Percentiles rank a stretch among this genome's conserved stretches.
These are phyloP conservation scores for Sebastes elongatus DNA, from an alignment of 2,797 vertebrate species.

Conservation along the genomic window DNA sequence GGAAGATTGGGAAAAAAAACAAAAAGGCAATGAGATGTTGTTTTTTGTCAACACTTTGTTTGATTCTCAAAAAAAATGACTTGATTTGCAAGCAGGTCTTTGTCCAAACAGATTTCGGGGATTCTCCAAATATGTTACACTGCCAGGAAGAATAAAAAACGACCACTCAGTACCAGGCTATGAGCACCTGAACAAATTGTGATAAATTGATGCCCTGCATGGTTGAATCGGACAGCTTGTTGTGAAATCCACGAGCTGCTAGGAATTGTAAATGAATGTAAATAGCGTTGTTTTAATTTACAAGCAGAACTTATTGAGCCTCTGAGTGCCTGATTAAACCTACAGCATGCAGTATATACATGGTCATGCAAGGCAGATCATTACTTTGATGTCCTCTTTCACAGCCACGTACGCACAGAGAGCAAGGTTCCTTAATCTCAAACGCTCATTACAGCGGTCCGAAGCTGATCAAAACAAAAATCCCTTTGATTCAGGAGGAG, in stretches of 20 bases:
- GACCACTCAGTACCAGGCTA: neutral
- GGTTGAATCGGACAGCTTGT: slow-evolving; percentile 39
- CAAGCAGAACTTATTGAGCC: slow-evolving; percentile 44
- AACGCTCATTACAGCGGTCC: slow-evolving; percentile 20
- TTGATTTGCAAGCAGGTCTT: slow-evolving; percentile 19
- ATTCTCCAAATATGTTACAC: slow-evolving; percentile 21
- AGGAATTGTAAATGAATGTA: slow-evolving; percentile 58
- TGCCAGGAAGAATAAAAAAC: neutral
- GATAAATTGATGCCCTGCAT: slow-evolving; percentile 46
- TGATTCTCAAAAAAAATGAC: neutral
- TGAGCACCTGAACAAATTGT: slow-evolving; percentile 54
- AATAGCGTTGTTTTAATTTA: slow-evolving; percentile 65
- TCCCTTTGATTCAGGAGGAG: slow-evolving; percentile 6
- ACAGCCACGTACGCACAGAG: neutral
- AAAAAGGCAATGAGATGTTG: neutral
- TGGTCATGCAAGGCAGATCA: slow-evolving; percentile 33
- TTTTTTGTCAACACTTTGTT: slow-evolving; percentile 1
- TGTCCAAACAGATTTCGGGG: neutral
- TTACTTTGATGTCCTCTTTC: slow-evolving; percentile 31
- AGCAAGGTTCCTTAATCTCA: slow-evolving; percentile 7
- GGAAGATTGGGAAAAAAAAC: neutral
- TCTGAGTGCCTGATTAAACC: slow-evolving; percentile 47
- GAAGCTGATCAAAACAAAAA: slow-evolving; percentile 23
- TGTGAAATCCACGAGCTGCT: slow-evolving; percentile 37
- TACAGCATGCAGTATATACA: slow-evolving; percentile 14